Evolutionary conservation across 2,888 invertebrate genomes (phyloP), one percentile per base, ranked within the genome.

Genomic region (Notodromas monacha): DNA sequence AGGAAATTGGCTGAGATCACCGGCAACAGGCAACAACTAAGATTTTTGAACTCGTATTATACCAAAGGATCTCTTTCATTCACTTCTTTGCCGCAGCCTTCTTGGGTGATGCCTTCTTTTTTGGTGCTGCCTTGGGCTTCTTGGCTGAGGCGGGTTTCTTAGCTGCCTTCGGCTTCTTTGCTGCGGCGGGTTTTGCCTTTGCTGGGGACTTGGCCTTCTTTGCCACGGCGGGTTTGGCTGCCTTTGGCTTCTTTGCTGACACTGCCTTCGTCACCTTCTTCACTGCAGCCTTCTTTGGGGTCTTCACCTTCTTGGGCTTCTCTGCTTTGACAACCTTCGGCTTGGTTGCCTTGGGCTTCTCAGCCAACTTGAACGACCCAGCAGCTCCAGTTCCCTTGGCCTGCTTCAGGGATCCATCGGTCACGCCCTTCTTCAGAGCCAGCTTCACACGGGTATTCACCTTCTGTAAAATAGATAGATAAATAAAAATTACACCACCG

Each of bases 371-470:
- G 36, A 40, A 40, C 13, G 39, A 38, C 3, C 38, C 37, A 10
- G 37, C 36, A 8, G 37, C 38, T 21, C 39, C 39, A 12, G 34
- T 33, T 11, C 40, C 41, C 34, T 40, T 41, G 16, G 39, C 36
- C 36, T 51, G 50, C 36, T 47, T 48, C 30, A 51, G 36, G 10
- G 38, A 35, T 4, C 45, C 45, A 27, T 42, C 43, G 33, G 41
- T 40, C 2, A 49, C 46, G 5, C 47, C 46, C 11, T 43, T 41
- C 26, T 42, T 42, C 31, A 51, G 39, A 6, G 50, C 46, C 30
- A 37, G 31, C 39, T 49, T 49, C 36, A 51, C 37, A 32, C 46
- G 49, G 16, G 40, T 38, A 36, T 45, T 45, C 33, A 44, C 40
- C 12, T 30, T 16, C 31, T 40, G n/a, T n/a, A n/a, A n/a, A n/a